Evolutionary conservation across 2,797 vertebrate genomes (phyloP).

Genomic region (Pantherophis vulpinus): DNA sequence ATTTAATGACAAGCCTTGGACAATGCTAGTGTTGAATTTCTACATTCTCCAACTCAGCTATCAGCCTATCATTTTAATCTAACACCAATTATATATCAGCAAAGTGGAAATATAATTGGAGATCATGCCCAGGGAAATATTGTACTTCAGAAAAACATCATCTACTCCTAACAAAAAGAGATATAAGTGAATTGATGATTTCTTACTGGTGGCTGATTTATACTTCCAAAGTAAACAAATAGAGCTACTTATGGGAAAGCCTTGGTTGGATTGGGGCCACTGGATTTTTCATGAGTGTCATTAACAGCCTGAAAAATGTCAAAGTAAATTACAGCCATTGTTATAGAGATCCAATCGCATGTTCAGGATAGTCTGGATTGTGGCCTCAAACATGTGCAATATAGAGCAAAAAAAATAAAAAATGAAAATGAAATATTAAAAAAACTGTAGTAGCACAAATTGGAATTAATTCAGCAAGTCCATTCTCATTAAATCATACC

Average conservation of each 20-base stretch:
- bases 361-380: neutral
- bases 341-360: neutral
- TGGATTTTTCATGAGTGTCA: neutral
- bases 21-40: neutral
- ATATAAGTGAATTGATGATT: neutral
- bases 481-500: neutral
- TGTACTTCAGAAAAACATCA: neutral
- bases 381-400: neutral
- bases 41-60: neutral
- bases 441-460: neutral
- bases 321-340: neutral
- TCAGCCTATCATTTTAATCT: neutral
- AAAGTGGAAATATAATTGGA: neutral
- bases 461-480: slow-evolving; percentile 17
- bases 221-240: neutral
- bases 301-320: neutral
- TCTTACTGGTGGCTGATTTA: neutral
- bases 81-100: neutral
- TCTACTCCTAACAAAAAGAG: neutral
- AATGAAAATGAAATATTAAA: neutral
- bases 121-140: neutral
- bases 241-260: neutral
- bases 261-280: neutral
- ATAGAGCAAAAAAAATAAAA: slow-evolving; percentile 1
- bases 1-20: neutral